Conservation (phyloP, 2,888 invertebrate genomes). For the Dione vanillae region DNA sequence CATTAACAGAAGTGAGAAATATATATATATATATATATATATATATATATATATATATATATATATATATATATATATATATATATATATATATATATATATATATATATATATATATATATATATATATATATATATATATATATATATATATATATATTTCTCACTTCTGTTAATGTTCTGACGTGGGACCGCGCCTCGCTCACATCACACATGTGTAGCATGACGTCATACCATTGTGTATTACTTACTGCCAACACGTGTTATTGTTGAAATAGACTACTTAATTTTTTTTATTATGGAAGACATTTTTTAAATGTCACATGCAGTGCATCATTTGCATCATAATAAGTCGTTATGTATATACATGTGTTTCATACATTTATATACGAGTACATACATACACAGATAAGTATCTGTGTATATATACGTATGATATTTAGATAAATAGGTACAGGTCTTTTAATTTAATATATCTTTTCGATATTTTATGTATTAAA, state of each 20-base stretch:
- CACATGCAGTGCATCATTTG: not conserved
- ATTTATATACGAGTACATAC: no score
- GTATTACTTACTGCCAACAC: slow-evolving; percentile 30
- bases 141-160: no score
- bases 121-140: no score
- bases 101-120: no score
- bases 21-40: no score
- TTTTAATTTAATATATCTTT: no score
- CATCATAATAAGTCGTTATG: not conserved
- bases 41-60: no score
- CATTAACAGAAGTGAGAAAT: not conserved
- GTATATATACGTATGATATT: not conserved
- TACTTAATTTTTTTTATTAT: not conserved
- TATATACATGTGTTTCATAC: not conserved
- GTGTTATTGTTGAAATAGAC: slow-evolving; percentile 29
- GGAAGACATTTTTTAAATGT: slow-evolving; percentile 3
- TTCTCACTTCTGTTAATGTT: not conserved
- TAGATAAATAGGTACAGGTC: not conserved
- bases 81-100: no score
- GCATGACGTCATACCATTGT: slow-evolving; percentile 35
- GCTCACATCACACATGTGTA: slow-evolving; percentile 37
- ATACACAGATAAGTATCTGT: no score
- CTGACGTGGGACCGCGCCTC: slow-evolving; percentile 36
- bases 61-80: no score
- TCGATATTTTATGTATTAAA: no score